Base-by-base conservation (phyloP, 23 tunicate species). In the Styela clava region DNA sequence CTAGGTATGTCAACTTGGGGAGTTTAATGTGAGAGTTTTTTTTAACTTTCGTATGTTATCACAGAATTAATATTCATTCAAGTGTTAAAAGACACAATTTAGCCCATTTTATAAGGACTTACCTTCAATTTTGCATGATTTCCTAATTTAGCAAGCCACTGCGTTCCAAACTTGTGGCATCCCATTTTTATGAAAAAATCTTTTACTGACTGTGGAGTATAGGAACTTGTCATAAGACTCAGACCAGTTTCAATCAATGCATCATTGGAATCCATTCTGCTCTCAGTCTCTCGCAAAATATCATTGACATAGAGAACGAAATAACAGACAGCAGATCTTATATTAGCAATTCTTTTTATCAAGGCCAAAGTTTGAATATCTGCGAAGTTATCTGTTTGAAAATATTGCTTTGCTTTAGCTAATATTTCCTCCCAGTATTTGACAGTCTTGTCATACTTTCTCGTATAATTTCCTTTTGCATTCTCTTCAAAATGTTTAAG, bases 151-250 rank as follows among this genome's bases (percentile, higher is more conserved):
- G 16, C n/a, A 1, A 76, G 65, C 81, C 81, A 76, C 24, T 52
- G 65, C 24, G 26, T 76, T 16, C 81, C 81, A 51, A 32, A 76
- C 64, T 76, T 76, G 9, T 52, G 2, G 27, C 64, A 76, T 36
- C 81, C 81, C 25, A 76, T 31, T 76, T 76, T 76, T 7, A 76
- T 52, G 25, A 76, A 7, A 1, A 35, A 76, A n/a, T 76, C 81
- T 52, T 76, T 37, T 0, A 76, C 26, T 65, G 16, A 5, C 7
- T 65, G 71, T 19, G 77, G 77, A 5, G 16, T 3, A 21, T 21
- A 16, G 16, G 16, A 35, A 3, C 34, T 35, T 28, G 77, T 71
- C 16, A 76, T 21, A 19, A 25, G 71, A 0, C 31, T 19, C 19
- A 1, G 1, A 21, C 24, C 24, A 24, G 16, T 31, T 61, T 61